Conservation (phyloP, 2,888 invertebrate species). For the Prosapia bicincta region DNA sequence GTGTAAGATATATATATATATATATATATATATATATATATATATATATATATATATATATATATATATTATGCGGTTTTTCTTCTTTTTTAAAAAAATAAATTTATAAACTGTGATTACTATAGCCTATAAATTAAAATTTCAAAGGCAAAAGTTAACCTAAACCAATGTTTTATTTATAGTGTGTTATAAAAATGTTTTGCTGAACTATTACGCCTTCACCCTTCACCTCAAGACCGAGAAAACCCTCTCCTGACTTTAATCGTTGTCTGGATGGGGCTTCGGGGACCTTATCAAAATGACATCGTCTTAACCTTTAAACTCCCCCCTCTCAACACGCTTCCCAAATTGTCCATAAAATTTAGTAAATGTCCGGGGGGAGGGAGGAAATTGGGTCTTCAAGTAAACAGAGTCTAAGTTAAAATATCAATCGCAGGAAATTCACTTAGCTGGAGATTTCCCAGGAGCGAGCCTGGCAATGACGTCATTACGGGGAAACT, state of each 20-base stretch:
- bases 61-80: no score
- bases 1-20: no score
- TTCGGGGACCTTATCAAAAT: constrained; percentile 30
- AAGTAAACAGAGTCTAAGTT: constrained; percentile 14
- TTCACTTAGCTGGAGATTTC: background rate
- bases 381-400: constrained; percentile 20
- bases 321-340: constrained; percentile 7
- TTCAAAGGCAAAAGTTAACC: no score
- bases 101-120: no score
- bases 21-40: no score
- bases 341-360: constrained; percentile 27
- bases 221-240: background rate
- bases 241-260: background rate
- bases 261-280: constrained; percentile 9
- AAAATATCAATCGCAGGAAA: background rate
- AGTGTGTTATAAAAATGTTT: background rate
- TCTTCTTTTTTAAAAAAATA: no score
- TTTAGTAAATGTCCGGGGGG: constrained; percentile 21
- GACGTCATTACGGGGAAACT: background rate
- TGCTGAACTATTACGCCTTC: background rate
- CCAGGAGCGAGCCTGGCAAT: background rate
- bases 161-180: no score
- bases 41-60: no score
- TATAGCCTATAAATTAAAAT: no score
- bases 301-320: constrained; percentile 29